Percentiles rank a stretch among this genome's conserved stretches.
phyloP scores from a whole-genome alignment of 2,888 invertebrate genomes.

The Pterobdella sp. region DNA sequence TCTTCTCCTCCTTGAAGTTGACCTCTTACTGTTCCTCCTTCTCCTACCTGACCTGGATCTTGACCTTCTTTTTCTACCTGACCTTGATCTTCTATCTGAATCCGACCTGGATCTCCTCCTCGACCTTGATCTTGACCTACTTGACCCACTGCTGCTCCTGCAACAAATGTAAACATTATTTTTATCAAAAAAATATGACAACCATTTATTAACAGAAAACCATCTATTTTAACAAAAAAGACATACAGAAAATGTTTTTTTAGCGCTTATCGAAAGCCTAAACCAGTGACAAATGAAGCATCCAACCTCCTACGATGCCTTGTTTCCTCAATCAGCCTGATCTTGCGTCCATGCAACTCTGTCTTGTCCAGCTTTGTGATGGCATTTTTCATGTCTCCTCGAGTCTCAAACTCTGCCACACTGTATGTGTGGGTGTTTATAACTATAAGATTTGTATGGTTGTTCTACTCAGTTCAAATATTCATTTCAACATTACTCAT shows the following conservation, averaged over 20 bases:
- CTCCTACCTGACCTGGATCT: slow-evolving; percentile 18
- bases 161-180: background rate
- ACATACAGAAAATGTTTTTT: background rate
- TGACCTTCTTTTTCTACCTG: slow-evolving; percentile 9
- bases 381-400: slow-evolving; percentile 31
- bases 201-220: background rate
- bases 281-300: background rate
- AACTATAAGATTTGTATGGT: background rate
- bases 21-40: slow-evolving; percentile 17
- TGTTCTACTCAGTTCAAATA: no score
- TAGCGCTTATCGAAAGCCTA: background rate
- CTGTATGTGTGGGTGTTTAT: background rate
- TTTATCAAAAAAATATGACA: background rate
- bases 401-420: slow-evolving; percentile 31
- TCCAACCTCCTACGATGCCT: slow-evolving; percentile 23
- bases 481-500: no score
- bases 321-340: slow-evolving; percentile 28
- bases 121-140: slow-evolving; percentile 21
- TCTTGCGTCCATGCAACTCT: slow-evolving; percentile 30
- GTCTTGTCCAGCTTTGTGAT: slow-evolving; percentile 28
- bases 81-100: slow-evolving; percentile 17
- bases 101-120: slow-evolving; percentile 11
- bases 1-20: slow-evolving; percentile 15
- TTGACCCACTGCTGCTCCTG: slow-evolving; percentile 24
- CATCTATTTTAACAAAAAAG: background rate